These are phyloP conservation scores for Spilogale gracilis DNA, from an alignment of 2,113 vertebrate genomes.

Conservation along the genomic window DNA sequence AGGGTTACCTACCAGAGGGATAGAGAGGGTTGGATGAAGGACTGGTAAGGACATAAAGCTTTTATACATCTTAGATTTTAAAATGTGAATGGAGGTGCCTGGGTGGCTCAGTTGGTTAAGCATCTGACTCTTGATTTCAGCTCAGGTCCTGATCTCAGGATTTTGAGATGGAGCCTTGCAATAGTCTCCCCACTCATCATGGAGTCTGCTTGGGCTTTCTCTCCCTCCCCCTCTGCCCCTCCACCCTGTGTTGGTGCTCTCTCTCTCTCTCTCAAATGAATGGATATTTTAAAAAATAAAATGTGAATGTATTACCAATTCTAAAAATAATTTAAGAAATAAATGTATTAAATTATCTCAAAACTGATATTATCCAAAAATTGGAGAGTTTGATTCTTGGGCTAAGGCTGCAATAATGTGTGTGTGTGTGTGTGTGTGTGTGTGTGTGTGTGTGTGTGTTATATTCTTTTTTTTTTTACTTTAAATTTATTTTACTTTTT, in stretches of 20 bases:
- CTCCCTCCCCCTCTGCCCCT: background rate
- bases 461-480: too few relatives aligned
- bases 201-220: background rate
- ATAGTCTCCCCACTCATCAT: background rate
- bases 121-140: background rate
- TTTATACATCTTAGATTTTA: constrained; percentile 35
- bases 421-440: too few relatives aligned
- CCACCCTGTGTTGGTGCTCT: background rate
- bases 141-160: background rate
- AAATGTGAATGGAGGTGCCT: background rate
- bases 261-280: too few relatives aligned
- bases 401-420: background rate
- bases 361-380: background rate
- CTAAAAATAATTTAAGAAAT: background rate
- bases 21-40: background rate
- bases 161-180: background rate
- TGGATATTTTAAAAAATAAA: background rate
- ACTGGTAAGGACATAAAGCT: background rate
- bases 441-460: too few relatives aligned
- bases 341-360: background rate
- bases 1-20: background rate
- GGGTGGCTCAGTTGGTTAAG: background rate
- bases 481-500: too few relatives aligned
- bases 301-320: background rate
- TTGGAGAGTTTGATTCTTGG: background rate